Percentiles rank a stretch among this genome's conserved stretches.
These are phyloP conservation scores for Drosophila malerkotliana DNA, from an alignment of 1,140 invertebrate species.

Conservation along the genomic window DNA sequence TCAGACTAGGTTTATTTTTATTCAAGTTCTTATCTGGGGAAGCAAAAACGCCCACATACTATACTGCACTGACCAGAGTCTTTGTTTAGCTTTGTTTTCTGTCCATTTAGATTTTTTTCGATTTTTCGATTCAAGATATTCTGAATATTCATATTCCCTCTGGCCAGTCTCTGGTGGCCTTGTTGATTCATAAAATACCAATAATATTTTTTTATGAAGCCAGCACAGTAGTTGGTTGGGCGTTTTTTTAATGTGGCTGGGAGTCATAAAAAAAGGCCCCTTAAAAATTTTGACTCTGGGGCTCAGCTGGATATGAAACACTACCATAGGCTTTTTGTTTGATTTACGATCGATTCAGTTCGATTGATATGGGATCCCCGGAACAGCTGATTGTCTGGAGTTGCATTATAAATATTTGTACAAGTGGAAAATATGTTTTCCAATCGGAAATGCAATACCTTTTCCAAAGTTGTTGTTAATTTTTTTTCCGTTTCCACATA, in stretches of 20 bases:
- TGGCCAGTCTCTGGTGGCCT: neutral
- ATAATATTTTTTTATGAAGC: conserved; percentile 33
- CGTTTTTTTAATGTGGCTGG: conserved; percentile 23
- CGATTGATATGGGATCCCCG: conserved; percentile 34
- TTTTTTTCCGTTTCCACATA: conserved; percentile 17
- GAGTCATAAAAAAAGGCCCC: conserved; percentile 31
- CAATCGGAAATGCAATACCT: conserved; percentile 31
- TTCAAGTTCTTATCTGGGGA: conserved; percentile 11
- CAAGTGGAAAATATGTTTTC: conserved; percentile 47
- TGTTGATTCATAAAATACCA: conserved; percentile 25
- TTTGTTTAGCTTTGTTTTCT: conserved; percentile 42
- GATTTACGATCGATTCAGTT: conserved; percentile 39
- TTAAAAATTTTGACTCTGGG: neutral
- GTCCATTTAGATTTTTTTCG: neutral
- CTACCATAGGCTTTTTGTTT: conserved; percentile 17
- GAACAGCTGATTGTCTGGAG: conserved; percentile 46
- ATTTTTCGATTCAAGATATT: conserved; percentile 12
- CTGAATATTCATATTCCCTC: conserved; percentile 2
- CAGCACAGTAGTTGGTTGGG: conserved; percentile 41
- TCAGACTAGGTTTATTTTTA: conserved; percentile 63
- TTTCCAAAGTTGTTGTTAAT: conserved; percentile 9
- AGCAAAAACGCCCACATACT: conserved; percentile 28
- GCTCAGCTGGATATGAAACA: conserved; percentile 26
- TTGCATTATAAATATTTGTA: conserved; percentile 46
- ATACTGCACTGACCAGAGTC: conserved; percentile 14